Evolutionary conservation across 2,113 vertebrate genomes (phyloP), one percentile per base, ranked within the genome.

Genomic region (Tetraodon nigroviridis): DNA sequence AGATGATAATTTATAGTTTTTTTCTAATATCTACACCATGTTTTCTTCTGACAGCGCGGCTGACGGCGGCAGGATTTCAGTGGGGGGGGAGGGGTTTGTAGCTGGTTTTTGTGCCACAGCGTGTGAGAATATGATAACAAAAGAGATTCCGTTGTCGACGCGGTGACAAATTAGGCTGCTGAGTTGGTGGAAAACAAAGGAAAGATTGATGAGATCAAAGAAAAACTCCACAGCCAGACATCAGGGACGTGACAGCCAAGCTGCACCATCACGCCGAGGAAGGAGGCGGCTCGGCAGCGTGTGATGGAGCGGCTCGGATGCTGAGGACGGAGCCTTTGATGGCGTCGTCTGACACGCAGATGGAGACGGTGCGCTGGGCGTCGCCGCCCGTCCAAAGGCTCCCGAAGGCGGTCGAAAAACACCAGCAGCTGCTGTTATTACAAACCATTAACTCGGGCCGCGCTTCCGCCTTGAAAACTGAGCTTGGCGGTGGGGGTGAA

Each of bases 101-200:
- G 24, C 7, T 24, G 22, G 3, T 27, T 27, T 27, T 27, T 27
- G 24, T 27, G 24, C 24, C 7, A 6, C 24, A 27, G 24, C 24
- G 74, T 67, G 64, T 64, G 75, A 71, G 56, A 63, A 72, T 63
- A 77, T 67, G 55, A 50, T 40, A 51, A 77, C 73, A 79, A 78
- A 73, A 37, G 73, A 64, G 56, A 70, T 74, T 65, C 44, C 56
- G 55, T 58, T 7, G 0, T n/a, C 11, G n/a, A 16, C 40, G 14
- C 14, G 40, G 40, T 42, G 40, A 44, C 42, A 17, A 44, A 44
- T 44, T 1, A 14, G 16, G 14, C 42, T 44, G 42, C 42, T 44
- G 16, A 44, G 42, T 44, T 17, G 32, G 32, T 37, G 32, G 32
- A 37, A 12, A 37, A 37, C 32, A 37, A 11, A 37, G 32, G 11